Evolutionary conservation across 2,113 vertebrate genomes (phyloP).

Genomic region (Cromileptes altivelis): DNA sequence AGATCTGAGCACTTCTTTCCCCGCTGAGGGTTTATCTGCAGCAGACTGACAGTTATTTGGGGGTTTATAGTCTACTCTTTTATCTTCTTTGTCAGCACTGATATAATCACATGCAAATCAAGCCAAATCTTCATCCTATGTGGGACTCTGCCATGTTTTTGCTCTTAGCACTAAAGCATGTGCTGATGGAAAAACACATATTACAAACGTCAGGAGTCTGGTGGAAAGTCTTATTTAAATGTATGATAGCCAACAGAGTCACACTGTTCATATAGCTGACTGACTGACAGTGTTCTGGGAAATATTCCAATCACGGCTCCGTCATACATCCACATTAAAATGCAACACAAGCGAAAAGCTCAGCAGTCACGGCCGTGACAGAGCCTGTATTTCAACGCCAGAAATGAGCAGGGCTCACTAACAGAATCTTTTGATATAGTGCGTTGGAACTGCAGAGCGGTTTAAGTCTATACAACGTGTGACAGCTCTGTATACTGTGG

Average conservation of each 20-base stretch:
- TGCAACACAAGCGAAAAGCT: conserved; percentile 39
- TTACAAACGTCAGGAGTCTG: conserved; percentile 11
- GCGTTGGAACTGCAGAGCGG: conserved; percentile 15
- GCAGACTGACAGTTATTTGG: background rate
- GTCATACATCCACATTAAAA: conserved; percentile 41
- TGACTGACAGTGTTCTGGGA: conserved; percentile 21
- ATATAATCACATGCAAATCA: background rate
- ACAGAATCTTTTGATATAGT: conserved; percentile 40
- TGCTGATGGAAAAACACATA: conserved; percentile 11
- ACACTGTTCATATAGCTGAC: background rate
- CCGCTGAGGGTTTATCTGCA: background rate
- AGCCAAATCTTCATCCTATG: background rate
- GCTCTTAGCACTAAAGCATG: background rate
- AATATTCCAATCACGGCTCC: conserved; percentile 33
- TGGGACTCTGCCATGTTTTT: background rate
- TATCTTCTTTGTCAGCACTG: background rate
- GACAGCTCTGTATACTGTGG: conserved; percentile 58
- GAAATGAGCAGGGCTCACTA: conserved; percentile 23
- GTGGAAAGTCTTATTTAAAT: conserved; percentile 15
- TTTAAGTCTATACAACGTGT: conserved; percentile 45
- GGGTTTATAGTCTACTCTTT: background rate
- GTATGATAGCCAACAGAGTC: conserved; percentile 5
- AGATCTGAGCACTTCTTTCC: background rate
- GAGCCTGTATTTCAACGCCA: conserved; percentile 29
- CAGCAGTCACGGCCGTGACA: conserved; percentile 16